Evolutionary conservation across 2,888 invertebrate genomes (phyloP).

Genomic region (Ophraella communa): DNA sequence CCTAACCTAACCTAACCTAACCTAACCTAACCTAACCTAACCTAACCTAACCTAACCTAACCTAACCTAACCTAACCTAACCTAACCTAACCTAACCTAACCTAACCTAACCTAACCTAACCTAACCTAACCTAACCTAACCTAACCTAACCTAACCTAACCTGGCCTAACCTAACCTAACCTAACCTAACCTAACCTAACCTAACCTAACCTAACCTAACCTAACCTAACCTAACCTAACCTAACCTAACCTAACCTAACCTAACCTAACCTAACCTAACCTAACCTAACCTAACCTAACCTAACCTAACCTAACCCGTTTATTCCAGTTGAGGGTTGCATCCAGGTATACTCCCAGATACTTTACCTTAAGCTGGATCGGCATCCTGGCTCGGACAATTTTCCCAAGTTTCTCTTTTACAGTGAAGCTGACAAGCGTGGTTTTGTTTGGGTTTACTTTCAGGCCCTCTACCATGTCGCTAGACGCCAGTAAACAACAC

Average conservation of each 20-base stretch:
- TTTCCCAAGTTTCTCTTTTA: too few relatives aligned
- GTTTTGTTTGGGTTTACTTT: too few relatives aligned
- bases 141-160: conserved; percentile 15
- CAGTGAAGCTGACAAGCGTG: too few relatives aligned
- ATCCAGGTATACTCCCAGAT: too few relatives aligned
- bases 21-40: conserved; percentile 16
- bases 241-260: conserved; percentile 22
- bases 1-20: conserved; percentile 28
- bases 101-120: conserved; percentile 34
- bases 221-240: conserved; percentile 22
- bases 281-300: conserved; percentile 33
- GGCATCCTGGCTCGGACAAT: too few relatives aligned
- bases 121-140: conserved; percentile 37
- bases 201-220: conserved; percentile 26
- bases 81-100: conserved; percentile 25
- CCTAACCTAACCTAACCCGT: conserved; percentile 23
- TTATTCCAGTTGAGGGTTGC: too few relatives aligned
- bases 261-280: conserved; percentile 23
- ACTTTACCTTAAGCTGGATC: too few relatives aligned
- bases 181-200: conserved; percentile 34
- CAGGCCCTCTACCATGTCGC: too few relatives aligned
- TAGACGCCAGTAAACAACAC: too few relatives aligned
- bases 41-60: conserved; percentile 23
- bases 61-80: conserved; percentile 21
- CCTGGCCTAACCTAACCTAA: conserved; percentile 22